Percentiles rank a stretch among this genome's conserved stretches.
Conservation (phyloP, 1,140 invertebrate genomes). For the Bombyx mori region DNA sequence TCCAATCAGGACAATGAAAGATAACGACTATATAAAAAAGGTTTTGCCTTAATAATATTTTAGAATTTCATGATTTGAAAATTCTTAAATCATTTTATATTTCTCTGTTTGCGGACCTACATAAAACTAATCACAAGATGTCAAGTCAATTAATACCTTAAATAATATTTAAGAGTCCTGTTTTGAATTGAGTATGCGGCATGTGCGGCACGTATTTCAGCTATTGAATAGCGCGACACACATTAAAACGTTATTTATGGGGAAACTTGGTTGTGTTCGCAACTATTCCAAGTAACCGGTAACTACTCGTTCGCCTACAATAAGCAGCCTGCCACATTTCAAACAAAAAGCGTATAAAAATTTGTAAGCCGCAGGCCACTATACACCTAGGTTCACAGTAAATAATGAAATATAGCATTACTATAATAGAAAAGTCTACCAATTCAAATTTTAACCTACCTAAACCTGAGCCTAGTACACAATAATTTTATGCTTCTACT, state of each 20-base stretch:
- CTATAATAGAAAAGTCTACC: not conserved
- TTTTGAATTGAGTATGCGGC: not conserved
- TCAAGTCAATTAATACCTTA: not conserved
- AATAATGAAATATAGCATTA: not conserved
- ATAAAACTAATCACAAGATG: not conserved
- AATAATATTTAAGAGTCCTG: not conserved
- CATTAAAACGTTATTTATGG: conserved; percentile 16
- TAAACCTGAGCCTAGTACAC: no score
- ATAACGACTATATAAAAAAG: no score
- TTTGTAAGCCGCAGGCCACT: not conserved
- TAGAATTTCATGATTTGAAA: no score
- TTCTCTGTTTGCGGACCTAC: not conserved
- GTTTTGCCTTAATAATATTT: no score
- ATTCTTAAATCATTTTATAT: not conserved
- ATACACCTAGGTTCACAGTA: not conserved
- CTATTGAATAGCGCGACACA: conserved; percentile 15
- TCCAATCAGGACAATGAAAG: no score
- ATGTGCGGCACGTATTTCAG: conserved; percentile 11
- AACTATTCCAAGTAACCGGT: conserved; percentile 7
- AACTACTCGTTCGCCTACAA: no score
- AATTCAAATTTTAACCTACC: not conserved
- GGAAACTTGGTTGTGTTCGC: conserved; percentile 5
- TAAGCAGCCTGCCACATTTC: not conserved
- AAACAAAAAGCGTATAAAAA: not conserved
- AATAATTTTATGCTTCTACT: no score